Conservation (phyloP, 1,140 invertebrate species). For the Zaprionus capensis region DNA sequence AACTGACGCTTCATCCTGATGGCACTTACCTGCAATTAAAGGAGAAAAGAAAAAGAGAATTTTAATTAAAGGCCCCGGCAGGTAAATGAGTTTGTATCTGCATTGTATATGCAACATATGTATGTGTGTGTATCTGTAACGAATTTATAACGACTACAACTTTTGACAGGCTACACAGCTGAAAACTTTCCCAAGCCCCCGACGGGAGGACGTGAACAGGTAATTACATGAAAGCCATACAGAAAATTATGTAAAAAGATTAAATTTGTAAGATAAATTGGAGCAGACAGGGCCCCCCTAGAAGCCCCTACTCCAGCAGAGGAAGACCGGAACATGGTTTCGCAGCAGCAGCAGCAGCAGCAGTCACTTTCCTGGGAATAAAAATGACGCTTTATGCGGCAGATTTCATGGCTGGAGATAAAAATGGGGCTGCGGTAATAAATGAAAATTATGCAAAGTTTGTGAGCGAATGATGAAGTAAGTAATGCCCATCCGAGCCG, state of each 20-base stretch:
- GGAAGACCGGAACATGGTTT: constrained; percentile 38
- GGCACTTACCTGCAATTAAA: constrained; percentile 71
- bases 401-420: constrained; percentile 71
- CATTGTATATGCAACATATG: not conserved
- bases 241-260: constrained; percentile 79
- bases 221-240: constrained; percentile 78
- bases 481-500: constrained; percentile 67
- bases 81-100: not conserved
- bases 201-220: constrained; percentile 44
- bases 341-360: not conserved
- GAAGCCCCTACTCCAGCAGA: not conserved
- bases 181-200: constrained; percentile 64
- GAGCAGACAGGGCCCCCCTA: constrained; percentile 44
- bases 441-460: constrained; percentile 82
- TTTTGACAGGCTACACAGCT: constrained; percentile 53
- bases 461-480: constrained; percentile 76
- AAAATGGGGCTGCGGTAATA: constrained; percentile 75
- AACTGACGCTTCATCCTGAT: constrained; percentile 2
- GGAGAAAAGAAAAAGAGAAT: constrained; percentile 33
- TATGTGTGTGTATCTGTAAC: not conserved
- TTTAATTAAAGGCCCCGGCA: constrained; percentile 49
- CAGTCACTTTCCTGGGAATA: constrained; percentile 45
- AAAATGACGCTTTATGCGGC: constrained; percentile 47
- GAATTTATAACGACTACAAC: constrained; percentile 30
- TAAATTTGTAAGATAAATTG: constrained; percentile 82